Evolutionary conservation across 2,797 vertebrate species (phyloP).

Genomic region (Takifugu rubripes): DNA sequence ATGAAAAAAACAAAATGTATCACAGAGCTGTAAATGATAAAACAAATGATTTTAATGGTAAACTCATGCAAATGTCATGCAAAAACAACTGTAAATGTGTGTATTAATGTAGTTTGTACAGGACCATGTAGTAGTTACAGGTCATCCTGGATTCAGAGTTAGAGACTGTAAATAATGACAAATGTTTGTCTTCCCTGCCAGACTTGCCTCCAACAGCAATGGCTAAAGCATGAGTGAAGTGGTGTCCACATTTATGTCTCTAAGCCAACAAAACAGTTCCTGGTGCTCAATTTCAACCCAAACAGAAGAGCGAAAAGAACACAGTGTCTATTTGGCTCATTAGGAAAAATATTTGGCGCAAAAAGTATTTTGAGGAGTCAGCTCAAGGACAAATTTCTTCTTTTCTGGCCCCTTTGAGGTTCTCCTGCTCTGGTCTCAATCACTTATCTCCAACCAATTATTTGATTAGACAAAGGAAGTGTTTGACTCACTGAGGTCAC

Average conservation of each 20-base stretch:
- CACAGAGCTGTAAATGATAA: no score
- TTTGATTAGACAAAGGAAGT: conserved; percentile 74
- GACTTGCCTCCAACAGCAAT: conserved; percentile 10
- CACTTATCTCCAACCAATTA: conserved; percentile 75
- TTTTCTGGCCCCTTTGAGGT: conserved; percentile 44
- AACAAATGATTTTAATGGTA: no score
- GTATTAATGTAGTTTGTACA: conserved; percentile 11
- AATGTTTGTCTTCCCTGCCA: conserved; percentile 1
- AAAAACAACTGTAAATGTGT: background rate
- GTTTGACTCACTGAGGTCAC: conserved; percentile 67
- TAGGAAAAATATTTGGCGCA: conserved; percentile 37
- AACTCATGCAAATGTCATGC: background rate
- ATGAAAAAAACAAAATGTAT: no score
- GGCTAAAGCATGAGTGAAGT: conserved; percentile 16
- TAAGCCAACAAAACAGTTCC: conserved; percentile 19
- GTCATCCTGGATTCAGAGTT: conserved; percentile 12
- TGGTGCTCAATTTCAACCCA: background rate
- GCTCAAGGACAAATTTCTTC: conserved; percentile 61
- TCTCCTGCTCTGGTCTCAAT: conserved; percentile 53
- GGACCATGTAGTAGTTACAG: conserved; percentile 19
- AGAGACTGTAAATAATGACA: background rate
- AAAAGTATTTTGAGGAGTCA: conserved; percentile 56
- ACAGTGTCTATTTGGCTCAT: conserved; percentile 15
- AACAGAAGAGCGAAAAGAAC: no score
- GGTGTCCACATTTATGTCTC: conserved; percentile 3